These are phyloP conservation scores for Pinna nobilis DNA, from an alignment of 1,140 invertebrate genomes.

Conservation along the genomic window DNA sequence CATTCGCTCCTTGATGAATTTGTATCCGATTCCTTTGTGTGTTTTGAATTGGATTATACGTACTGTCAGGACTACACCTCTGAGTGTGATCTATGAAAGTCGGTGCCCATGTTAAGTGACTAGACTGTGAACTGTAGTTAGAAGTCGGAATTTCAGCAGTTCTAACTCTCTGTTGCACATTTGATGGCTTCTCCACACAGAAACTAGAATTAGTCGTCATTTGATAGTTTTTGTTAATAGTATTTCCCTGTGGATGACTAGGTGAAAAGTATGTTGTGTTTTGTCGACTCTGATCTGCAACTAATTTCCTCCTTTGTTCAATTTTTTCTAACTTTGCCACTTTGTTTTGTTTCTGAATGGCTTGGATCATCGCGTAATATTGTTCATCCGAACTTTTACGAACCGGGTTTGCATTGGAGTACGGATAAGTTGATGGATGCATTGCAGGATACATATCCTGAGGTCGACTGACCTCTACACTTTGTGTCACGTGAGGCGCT, in stretches of 20 bases:
- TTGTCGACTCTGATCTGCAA: not conserved
- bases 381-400: conserved; percentile 15
- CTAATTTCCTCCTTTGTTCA: not conserved
- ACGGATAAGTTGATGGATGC: not conserved
- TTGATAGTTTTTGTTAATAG: not conserved
- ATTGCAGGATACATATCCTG: not conserved
- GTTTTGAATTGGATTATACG: not conserved
- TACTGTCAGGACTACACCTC: conserved; percentile 14
- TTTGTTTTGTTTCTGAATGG: conserved; percentile 22
- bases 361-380: conserved; percentile 17
- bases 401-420: not conserved
- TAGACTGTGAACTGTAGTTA: not conserved
- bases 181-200: not conserved
- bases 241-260: not conserved
- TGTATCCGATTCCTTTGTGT: not conserved
- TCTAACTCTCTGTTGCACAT: not conserved
- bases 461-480: not conserved
- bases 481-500: not conserved
- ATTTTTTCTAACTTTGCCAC: conserved; percentile 12
- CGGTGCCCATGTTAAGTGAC: not conserved
- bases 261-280: not conserved
- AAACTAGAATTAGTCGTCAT: not conserved
- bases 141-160: not conserved
- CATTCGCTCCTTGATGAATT: not conserved
- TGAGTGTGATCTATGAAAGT: not conserved